Conservation (phyloP, 2,113 vertebrate genomes). For the Sphyrna mokarran region DNA sequence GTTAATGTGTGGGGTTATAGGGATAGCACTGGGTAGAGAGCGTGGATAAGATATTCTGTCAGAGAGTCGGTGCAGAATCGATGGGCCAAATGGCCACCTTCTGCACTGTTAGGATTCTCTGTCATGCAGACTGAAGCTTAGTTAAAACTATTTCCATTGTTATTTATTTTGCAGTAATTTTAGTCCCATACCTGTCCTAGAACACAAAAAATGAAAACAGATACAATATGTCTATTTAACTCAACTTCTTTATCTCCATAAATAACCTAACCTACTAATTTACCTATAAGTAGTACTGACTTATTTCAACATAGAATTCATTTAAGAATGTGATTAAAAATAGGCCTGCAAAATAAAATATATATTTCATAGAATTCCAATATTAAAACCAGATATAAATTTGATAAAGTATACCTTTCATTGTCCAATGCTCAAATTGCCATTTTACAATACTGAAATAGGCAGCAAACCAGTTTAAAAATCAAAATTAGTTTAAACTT, state of each 20-base stretch:
- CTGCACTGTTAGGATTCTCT: no score
- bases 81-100: no score
- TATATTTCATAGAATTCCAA: not conserved
- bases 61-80: no score
- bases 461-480: not conserved
- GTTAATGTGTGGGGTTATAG: no score
- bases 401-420: not conserved
- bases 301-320: not conserved
- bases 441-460: not conserved
- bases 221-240: not conserved
- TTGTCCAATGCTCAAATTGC: not conserved
- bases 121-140: not conserved
- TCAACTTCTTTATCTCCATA: not conserved
- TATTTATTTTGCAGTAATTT: not conserved
- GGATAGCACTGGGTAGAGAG: no score
- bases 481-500: not conserved
- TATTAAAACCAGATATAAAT: not conserved
- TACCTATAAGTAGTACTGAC: not conserved
- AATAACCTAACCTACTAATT: not conserved
- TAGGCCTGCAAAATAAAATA: not conserved
- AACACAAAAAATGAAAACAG: not conserved
- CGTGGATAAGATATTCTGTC: no score
- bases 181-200: not conserved
- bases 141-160: not conserved
- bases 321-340: not conserved